Conservation (phyloP, 2,888 invertebrate species). For the Diaphora mendica region DNA sequence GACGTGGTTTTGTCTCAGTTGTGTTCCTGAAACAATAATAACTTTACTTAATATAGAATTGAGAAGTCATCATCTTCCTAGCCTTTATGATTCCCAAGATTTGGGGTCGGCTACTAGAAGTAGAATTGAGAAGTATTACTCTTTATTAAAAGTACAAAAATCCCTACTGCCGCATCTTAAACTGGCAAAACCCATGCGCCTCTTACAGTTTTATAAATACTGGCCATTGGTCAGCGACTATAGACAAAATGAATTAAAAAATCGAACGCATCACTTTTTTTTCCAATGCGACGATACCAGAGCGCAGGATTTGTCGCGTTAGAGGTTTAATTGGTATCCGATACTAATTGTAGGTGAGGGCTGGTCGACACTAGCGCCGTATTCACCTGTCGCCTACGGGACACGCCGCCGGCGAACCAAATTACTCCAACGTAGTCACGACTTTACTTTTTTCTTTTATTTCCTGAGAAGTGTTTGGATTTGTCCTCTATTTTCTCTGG, state of each 20-base stretch:
- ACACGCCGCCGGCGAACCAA: constrained; percentile 57
- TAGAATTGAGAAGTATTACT: background rate
- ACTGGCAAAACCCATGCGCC: background rate
- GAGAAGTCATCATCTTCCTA: too few relatives aligned
- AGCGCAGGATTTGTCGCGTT: constrained; percentile 49
- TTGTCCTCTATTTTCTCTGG: constrained; percentile 13
- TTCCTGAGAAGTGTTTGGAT: constrained; percentile 27
- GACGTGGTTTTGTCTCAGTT: constrained; percentile 46
- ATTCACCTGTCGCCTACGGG: constrained; percentile 69
- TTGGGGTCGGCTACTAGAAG: too few relatives aligned
- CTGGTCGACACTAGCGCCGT: constrained; percentile 59
- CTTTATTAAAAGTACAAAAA: background rate
- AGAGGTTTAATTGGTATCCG: constrained; percentile 73
- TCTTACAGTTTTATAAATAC: background rate
- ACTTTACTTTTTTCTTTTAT: constrained; percentile 47
- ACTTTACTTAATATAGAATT: background rate
- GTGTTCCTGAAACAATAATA: constrained; percentile 55
- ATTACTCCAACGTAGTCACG: constrained; percentile 63
- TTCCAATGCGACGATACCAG: constrained; percentile 34
- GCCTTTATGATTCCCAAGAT: too few relatives aligned
- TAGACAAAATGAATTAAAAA: background rate
- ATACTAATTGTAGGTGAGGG: constrained; percentile 73
- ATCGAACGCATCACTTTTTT: constrained; percentile 15
- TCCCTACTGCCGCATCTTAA: background rate
- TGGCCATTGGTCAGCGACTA: background rate